Evolutionary conservation across 2,113 vertebrate genomes (phyloP).

Genomic region (Campylomormyrus tamandua): DNA sequence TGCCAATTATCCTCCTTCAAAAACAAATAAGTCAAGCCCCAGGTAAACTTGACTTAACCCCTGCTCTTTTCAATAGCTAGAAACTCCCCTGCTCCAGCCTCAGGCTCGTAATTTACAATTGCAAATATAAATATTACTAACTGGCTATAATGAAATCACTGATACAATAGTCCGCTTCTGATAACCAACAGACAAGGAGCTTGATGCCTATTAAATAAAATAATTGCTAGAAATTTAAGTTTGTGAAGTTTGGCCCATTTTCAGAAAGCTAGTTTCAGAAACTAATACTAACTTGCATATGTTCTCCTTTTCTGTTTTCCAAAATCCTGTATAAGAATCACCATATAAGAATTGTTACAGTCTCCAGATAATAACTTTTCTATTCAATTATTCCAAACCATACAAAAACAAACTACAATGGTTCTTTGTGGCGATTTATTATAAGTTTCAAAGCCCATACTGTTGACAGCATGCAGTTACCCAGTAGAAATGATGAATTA

Average conservation of each 20-base stretch:
- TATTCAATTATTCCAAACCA: neutral
- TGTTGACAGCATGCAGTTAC: neutral
- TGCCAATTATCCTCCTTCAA: too few species aligned
- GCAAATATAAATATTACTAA: neutral
- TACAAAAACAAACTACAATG: neutral
- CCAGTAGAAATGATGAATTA: neutral
- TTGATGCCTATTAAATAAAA: neutral
- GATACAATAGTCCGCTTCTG: neutral
- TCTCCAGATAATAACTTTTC: neutral
- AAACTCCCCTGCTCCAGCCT: neutral
- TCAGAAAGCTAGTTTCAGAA: neutral
- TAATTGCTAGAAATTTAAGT: neutral
- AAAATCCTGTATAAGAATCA: neutral
- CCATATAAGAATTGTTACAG: neutral
- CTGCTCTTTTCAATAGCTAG: neutral
- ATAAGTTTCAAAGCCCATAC: neutral
- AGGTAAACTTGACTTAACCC: too few species aligned
- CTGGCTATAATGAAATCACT: neutral
- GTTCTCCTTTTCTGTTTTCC: neutral
- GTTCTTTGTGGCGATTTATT: neutral
- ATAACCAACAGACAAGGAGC: neutral
- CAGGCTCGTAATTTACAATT: neutral
- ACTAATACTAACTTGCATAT: neutral
- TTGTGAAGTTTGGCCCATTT: neutral
- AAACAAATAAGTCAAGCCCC: too few species aligned